Conservation (phyloP, 2,888 invertebrate species). For the Pemphredon lugubris region DNA sequence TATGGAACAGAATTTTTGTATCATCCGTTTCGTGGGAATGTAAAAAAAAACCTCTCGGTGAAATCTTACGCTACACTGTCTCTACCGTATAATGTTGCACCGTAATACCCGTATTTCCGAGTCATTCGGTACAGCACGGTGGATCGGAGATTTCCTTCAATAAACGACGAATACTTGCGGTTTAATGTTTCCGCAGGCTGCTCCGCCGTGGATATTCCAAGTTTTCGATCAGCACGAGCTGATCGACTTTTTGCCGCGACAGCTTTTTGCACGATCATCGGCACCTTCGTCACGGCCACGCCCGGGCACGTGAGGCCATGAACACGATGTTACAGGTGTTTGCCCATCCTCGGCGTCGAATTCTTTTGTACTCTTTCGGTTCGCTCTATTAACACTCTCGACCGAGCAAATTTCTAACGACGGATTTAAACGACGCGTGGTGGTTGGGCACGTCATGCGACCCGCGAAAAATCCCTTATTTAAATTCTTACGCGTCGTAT, state of each 20-base stretch:
- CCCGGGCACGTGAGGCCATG: slow-evolving; percentile 76
- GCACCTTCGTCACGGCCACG: slow-evolving; percentile 76
- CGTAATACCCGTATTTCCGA: neutral
- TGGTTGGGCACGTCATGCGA: no score
- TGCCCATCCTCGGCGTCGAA: slow-evolving; percentile 59
- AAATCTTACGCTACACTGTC: no score
- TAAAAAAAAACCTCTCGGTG: no score
- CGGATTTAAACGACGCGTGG: slow-evolving; percentile 1
- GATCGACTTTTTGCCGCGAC: slow-evolving; percentile 67
- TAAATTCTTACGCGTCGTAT: no score
- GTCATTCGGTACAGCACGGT: slow-evolving; percentile 2
- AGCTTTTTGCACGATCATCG: slow-evolving; percentile 71
- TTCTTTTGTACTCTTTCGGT: slow-evolving; percentile 50
- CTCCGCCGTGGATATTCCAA: slow-evolving; percentile 64
- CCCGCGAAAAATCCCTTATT: no score
- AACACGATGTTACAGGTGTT: slow-evolving; percentile 76
- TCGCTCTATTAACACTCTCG: slow-evolving; percentile 48
- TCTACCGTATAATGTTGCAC: no score
- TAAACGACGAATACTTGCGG: slow-evolving; percentile 66
- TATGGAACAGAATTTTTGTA: no score
- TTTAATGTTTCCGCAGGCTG: slow-evolving; percentile 64
- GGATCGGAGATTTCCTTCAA: slow-evolving; percentile 41
- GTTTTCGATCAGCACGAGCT: slow-evolving; percentile 74
- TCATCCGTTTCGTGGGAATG: no score
- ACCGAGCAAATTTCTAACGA: slow-evolving; percentile 29